phyloP scores from a whole-genome alignment of 1,140 invertebrate species.

The Musca domestica region DNA sequence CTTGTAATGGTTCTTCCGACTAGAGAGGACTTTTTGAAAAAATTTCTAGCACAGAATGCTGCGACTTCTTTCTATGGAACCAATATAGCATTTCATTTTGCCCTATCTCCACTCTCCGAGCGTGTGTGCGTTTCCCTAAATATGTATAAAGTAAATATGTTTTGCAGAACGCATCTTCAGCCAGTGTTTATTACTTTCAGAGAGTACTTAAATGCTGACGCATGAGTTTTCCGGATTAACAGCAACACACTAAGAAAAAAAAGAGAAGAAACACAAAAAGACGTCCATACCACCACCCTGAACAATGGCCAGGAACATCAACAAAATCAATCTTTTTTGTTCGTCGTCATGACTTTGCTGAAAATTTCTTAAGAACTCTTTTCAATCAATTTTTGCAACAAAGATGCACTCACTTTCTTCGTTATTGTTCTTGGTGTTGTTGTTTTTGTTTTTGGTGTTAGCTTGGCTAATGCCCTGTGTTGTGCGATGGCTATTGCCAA shows the following conservation, averaged over 20 bases:
- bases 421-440: neutral
- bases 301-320: neutral
- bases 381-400: conserved; percentile 2
- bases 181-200: neutral
- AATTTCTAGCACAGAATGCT: neutral
- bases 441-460: neutral
- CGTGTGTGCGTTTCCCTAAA: no score
- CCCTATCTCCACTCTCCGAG: no score
- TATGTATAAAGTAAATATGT: no score
- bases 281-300: no score
- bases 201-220: conserved; percentile 12
- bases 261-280: neutral
- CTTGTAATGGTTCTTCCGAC: no score
- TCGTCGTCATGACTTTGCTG: no score
- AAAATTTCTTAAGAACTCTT: neutral
- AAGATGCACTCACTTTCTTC: neutral
- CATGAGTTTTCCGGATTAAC: conserved; percentile 15
- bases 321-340: conserved; percentile 1
- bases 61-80: no score
- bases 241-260: neutral
- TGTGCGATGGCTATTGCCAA: no score
- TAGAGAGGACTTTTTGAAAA: no score
- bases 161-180: neutral
- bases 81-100: no score
- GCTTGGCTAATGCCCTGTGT: no score